These are phyloP conservation scores for Lucilia sericata DNA, from an alignment of 1,140 invertebrate species.

Conservation along the genomic window DNA sequence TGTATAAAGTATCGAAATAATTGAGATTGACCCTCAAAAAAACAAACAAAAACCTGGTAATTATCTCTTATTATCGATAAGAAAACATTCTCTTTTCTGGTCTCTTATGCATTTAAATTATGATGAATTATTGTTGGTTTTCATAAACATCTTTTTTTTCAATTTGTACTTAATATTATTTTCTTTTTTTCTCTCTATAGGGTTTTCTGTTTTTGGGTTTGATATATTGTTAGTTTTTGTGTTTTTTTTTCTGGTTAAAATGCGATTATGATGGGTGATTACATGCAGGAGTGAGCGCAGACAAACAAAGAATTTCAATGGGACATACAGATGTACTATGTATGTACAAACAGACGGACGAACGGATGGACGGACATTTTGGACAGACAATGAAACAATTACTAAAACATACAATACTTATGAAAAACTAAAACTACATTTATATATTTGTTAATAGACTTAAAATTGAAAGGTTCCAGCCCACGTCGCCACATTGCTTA, in stretches of 20 bases:
- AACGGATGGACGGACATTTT: neutral
- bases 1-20: no score
- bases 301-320: neutral
- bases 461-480: conserved; percentile 40
- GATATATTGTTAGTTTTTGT: conserved; percentile 24
- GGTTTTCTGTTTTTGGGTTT: neutral
- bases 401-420: conserved; percentile 25
- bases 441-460: conserved; percentile 39
- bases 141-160: neutral
- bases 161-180: neutral
- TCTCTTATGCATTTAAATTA: neutral
- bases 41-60: neutral
- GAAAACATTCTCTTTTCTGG: conserved; percentile 8
- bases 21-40: conserved; percentile 7
- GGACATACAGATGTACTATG: neutral
- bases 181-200: conserved; percentile 16
- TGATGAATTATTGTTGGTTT: conserved; percentile 1
- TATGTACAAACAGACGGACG: no score
- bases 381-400: conserved; percentile 14
- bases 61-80: conserved; percentile 38
- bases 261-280: conserved; percentile 47
- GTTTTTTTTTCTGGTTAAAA: conserved; percentile 47
- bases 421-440: conserved; percentile 7
- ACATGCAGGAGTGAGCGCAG: conserved; percentile 46
- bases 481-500: conserved; percentile 30